Evolutionary conservation across 2,888 invertebrate species (phyloP), one percentile per base, ranked within the genome.

Genomic region (Agapostemon virescens): DNA sequence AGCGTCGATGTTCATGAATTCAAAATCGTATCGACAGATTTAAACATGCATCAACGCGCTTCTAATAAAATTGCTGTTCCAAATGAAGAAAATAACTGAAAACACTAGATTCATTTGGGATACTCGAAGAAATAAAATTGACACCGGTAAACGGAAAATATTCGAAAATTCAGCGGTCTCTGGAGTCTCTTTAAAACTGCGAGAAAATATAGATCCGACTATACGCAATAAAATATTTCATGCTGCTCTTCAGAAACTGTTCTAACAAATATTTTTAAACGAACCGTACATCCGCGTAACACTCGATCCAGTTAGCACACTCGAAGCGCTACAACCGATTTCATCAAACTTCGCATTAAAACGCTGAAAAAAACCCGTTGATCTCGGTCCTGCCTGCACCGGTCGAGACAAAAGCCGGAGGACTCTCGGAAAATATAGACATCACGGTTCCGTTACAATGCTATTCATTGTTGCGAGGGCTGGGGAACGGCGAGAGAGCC

Each of bases 381-480:
- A 61, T 61, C 61, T 20, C 61, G n/a, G 33, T n/a, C 11, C 9
- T 63, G 20, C n/a, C n/a, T n/a, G 9, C 20, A 20, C 11, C 20
- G 20, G 17, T n/a, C 33, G 33, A 63, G 33, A 63, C 33, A 42
- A 63, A 33, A n/a, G 17, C n/a, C 33, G 15, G 17, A 61, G 71
- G 42, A 36, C 20, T 38, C 17, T n/a, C 13, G n/a, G 26, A n/a
- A 73, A 68, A 76, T 40, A 36, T 64, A 45, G 64, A 52, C 64
- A 75, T 36, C 55, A 45, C 23, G 36, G 49, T 30, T 36, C 33
- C 26, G 69, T 77, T 36, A 61, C 67, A 38, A 69, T 74, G 40
- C 40, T 49, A 61, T 11, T 40, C 33, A 45, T 40, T 40, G 26
- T 69, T 36, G 30, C 69, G 63, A 69, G 40, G 40, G 26, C 68